A percentile compares a stretch with the other conserved stretches of the same genome.
Conservation (phyloP, 2,888 invertebrate genomes). For the Xestia c-nigrum region DNA sequence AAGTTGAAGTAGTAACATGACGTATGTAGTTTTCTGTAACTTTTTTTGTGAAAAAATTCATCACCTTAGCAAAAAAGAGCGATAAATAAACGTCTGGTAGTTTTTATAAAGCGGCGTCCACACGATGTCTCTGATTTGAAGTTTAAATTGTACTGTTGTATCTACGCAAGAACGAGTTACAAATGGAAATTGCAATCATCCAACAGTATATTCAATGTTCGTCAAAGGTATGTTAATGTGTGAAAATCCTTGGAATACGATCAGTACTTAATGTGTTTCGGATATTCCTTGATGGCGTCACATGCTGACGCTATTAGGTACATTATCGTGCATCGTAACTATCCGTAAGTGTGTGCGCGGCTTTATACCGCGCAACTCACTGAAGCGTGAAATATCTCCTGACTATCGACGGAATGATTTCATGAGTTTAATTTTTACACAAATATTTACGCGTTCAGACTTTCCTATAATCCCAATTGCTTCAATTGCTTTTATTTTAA, state of each 20-base stretch:
- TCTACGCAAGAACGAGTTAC: conserved; percentile 3
- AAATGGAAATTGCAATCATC: conserved; percentile 18
- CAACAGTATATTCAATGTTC: background rate
- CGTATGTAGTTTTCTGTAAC: background rate
- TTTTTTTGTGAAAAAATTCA: background rate
- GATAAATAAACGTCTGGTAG: conserved; percentile 14
- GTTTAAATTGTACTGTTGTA: background rate
- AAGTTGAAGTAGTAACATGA: conserved; percentile 13
- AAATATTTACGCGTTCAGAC: conserved; percentile 30
- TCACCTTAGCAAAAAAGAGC: background rate
- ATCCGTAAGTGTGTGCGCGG: conserved; percentile 1
- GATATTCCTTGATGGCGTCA: background rate
- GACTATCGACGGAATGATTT: no score
- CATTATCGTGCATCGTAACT: conserved; percentile 7
- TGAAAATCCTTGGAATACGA: conserved; percentile 14
- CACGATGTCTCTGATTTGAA: background rate
- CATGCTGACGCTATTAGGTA: conserved; percentile 1
- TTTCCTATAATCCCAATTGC: background rate
- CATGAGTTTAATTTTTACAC: conserved; percentile 3
- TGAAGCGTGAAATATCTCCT: conserved; percentile 27
- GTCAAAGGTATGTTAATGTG: conserved; percentile 31
- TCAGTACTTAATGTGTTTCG: background rate
- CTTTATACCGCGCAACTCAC: conserved; percentile 8
- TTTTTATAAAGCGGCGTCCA: background rate
- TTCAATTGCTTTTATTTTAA: no score